Evolutionary conservation across 2,888 invertebrate genomes (phyloP), one percentile per base, ranked within the genome.

Genomic region (Parascotia fuliginaria): DNA sequence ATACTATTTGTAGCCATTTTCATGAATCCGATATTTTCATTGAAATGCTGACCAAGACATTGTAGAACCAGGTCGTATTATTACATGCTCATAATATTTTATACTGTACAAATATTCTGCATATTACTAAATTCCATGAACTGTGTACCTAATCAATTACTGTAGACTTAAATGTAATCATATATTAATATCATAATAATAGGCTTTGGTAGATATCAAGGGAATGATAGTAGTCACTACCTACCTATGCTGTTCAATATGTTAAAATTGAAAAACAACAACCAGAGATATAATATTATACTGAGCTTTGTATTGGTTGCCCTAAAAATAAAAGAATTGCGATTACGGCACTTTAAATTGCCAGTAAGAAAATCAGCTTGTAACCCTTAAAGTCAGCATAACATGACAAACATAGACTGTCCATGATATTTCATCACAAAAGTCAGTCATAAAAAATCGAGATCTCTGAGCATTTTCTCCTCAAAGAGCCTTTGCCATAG

Each of bases 11-110:
- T 64, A 40, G 22, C 38, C 29, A 16, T 41, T 44, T 49, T 34
- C 40, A 48, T 53, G 42, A 41, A 27, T 45, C 47, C 40, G 47
- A 32, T 42, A 60, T 43, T 44, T 48, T 46, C 42, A 46, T 49
- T 56, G 31, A 42, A 44, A 33, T 59, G 63, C 60, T 62, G 51
- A 66, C 53, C 53, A 55, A 59, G 32, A n/a, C 5, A 27, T 50
- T 49, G 11, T 31, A 24, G 42, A 53, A 55, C 28, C 16, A 39
- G 42, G 48, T 46, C 44, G 48, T 45, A n/a, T 9, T 29, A 9
- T n/a, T 36, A 24, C 1, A 7, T 24, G 24, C 24, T 24, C 7
- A 24, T 7, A 24, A 24, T 9, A 24, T 24, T 24, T 6, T 24
- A 24, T 6, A 7, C 7, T 45, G 32, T 24, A 31, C 6, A 15